phyloP scores from a whole-genome alignment of 2,888 invertebrate genomes.

The Ditula angustiorana region DNA sequence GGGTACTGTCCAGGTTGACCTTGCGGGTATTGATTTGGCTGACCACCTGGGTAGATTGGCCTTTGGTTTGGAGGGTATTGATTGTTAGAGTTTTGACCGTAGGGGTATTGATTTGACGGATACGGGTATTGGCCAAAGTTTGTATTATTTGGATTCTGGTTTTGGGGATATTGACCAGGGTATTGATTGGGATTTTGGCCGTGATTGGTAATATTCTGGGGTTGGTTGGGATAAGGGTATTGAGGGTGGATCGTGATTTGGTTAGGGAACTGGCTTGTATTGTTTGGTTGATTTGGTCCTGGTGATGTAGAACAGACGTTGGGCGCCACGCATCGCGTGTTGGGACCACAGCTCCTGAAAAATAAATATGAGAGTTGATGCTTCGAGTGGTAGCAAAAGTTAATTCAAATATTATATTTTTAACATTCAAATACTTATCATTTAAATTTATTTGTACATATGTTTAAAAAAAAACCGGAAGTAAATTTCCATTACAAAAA shows the following conservation, averaged over 20 bases:
- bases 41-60: conserved; percentile 21
- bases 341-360: conserved; percentile 47
- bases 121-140: conserved; percentile 11
- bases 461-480: no score
- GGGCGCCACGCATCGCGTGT: conserved; percentile 80
- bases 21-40: conserved; percentile 24
- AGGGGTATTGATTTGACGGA: not conserved
- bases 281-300: conserved; percentile 36
- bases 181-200: conserved; percentile 18
- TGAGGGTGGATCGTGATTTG: conserved; percentile 37
- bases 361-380: not conserved
- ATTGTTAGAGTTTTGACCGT: conserved; percentile 21
- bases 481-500: no score
- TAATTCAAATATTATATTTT: not conserved
- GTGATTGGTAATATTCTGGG: conserved; percentile 23
- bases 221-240: conserved; percentile 24
- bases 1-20: conserved; percentile 30
- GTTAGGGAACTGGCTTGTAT: conserved; percentile 38
- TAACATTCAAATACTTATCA: no score
- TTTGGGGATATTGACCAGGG: conserved; percentile 19
- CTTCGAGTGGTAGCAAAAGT: not conserved
- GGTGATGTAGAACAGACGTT: conserved; percentile 71
- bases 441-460: no score
- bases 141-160: not conserved
- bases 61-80: conserved; percentile 19